These are phyloP conservation scores for Diploscapter pachys DNA, from an alignment of 1,140 invertebrate species.

Conservation along the genomic window DNA sequence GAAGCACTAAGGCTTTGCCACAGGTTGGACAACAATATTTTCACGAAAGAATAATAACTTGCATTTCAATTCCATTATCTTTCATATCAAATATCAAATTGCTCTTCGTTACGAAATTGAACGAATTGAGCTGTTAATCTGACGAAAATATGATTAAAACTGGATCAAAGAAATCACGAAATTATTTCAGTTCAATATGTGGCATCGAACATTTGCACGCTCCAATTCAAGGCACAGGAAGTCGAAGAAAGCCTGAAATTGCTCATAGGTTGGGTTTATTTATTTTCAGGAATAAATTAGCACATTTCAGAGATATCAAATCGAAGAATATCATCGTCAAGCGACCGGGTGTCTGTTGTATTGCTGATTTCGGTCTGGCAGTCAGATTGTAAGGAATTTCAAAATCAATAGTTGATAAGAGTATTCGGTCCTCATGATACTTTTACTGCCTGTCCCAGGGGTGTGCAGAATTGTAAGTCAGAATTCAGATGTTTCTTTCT, in stretches of 20 bases:
- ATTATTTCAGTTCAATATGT: conserved; percentile 43
- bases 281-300: too few species aligned
- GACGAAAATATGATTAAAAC: too few species aligned
- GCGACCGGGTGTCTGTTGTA: conserved; percentile 81
- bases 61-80: too few species aligned
- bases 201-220: conserved; percentile 56
- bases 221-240: conserved; percentile 49
- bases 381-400: conserved; percentile 74
- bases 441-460: neutral
- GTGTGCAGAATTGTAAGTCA: too few species aligned
- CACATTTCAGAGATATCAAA: conserved; percentile 75
- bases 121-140: too few species aligned
- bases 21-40: too few species aligned
- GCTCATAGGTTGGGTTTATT: conserved; percentile 66
- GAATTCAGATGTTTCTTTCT: conserved; percentile 36
- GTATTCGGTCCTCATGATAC: neutral
- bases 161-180: conserved; percentile 4
- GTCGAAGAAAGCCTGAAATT: conserved; percentile 74
- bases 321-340: conserved; percentile 92
- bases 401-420: neutral
- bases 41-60: too few species aligned
- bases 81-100: too few species aligned
- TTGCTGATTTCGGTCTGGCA: conserved; percentile 90
- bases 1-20: conserved; percentile 11
- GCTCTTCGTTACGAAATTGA: too few species aligned